Evolutionary conservation across 2,888 invertebrate genomes (phyloP).

Genomic region (Heliothis peltigera): DNA sequence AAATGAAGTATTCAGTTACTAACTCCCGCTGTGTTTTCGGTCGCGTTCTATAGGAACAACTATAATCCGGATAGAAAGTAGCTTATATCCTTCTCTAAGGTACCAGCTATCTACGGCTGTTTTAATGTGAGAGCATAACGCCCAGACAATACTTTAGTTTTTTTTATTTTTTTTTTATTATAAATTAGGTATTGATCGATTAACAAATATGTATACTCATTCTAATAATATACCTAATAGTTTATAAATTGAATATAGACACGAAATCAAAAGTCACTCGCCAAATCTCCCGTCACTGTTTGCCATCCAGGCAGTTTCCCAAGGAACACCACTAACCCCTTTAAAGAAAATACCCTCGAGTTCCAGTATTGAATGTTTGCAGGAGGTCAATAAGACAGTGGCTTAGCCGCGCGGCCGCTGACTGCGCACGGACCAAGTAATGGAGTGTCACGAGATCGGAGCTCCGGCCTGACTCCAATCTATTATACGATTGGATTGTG

Average conservation of each 20-base stretch:
- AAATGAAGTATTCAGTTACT: too few species aligned
- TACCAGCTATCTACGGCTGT: too few species aligned
- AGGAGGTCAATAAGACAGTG: slow-evolving; percentile 53
- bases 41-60: too few species aligned
- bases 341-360: slow-evolving; percentile 39
- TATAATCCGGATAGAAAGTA: too few species aligned
- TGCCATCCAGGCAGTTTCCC: slow-evolving; percentile 11
- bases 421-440: slow-evolving; percentile 50
- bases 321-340: slow-evolving; percentile 15
- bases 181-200: too few species aligned
- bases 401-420: slow-evolving; percentile 47
- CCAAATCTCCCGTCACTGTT: slow-evolving; percentile 1
- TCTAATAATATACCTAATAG: too few species aligned
- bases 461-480: slow-evolving; percentile 41
- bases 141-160: too few species aligned
- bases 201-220: too few species aligned
- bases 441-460: slow-evolving; percentile 42
- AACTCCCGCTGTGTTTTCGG: too few species aligned
- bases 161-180: too few species aligned
- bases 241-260: not conserved
- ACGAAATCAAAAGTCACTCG: not conserved
- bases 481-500: slow-evolving; percentile 29
- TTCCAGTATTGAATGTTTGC: slow-evolving; percentile 43
- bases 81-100: too few species aligned
- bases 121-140: too few species aligned